phyloP scores from a whole-genome alignment of 2,888 invertebrate species.

The Didymodactylos carnosus region DNA sequence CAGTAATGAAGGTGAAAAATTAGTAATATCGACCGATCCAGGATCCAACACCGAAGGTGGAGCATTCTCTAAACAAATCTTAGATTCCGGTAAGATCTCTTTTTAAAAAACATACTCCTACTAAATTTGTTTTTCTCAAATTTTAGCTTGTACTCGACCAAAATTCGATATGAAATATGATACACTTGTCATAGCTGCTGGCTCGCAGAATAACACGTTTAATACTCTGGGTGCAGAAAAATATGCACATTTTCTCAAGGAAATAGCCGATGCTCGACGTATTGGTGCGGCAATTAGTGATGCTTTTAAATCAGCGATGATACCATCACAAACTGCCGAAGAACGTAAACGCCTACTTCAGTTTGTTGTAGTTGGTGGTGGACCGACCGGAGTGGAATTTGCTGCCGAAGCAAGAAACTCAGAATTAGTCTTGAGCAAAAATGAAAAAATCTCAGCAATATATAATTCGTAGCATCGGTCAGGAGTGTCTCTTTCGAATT shows the following conservation, averaged over 20 bases:
- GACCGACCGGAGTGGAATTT: neutral
- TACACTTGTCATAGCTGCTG: constrained; percentile 34
- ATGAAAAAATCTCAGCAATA: too few relatives aligned
- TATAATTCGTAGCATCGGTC: too few relatives aligned
- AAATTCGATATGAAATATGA: constrained; percentile 28
- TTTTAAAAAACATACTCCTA: too few relatives aligned
- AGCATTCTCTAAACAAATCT: neutral
- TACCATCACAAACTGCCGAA: constrained; percentile 23
- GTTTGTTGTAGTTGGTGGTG: constrained; percentile 35
- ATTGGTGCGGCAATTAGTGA: constrained; percentile 30
- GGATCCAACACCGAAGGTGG: too few relatives aligned
- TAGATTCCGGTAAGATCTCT: too few relatives aligned
- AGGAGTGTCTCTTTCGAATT: too few relatives aligned
- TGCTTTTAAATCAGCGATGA: constrained; percentile 33
- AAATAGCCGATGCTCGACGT: constrained; percentile 31
- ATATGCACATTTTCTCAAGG: constrained; percentile 31
- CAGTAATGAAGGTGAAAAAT: neutral
- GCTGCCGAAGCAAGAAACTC: constrained; percentile 20
- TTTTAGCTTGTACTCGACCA: neutral
- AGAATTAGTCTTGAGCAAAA: too few relatives aligned
- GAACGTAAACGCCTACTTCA: constrained; percentile 29
- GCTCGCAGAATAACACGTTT: constrained; percentile 21
- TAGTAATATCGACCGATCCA: too few relatives aligned
- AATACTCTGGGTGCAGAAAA: constrained; percentile 33
- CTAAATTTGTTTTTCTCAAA: too few relatives aligned